Evolutionary conservation across 2,797 vertebrate species (phyloP).

Genomic region (Molothrus aeneus): DNA sequence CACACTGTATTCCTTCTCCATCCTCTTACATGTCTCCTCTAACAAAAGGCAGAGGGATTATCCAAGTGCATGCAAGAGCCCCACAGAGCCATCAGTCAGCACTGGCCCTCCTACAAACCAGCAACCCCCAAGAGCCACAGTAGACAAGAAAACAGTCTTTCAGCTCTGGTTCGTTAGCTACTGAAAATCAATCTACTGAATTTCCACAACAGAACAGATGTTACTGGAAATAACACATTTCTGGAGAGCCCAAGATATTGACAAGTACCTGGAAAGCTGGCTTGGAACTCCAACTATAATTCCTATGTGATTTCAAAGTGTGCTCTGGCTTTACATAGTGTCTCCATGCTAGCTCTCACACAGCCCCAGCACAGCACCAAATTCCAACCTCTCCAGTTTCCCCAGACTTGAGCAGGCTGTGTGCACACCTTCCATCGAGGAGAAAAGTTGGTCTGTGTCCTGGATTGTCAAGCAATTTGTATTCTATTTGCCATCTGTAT

Average conservation of each 20-base stretch:
- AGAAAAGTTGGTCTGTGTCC: not conserved
- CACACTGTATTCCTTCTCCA: not conserved
- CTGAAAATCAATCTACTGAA: not conserved
- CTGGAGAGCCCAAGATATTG: not conserved
- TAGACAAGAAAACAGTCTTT: not conserved
- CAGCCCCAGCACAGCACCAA: not conserved
- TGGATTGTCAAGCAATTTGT: not conserved
- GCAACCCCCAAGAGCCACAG: not conserved
- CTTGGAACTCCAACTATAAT: accelerated
- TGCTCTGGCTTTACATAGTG: not conserved
- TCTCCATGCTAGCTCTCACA: not conserved
- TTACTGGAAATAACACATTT: not conserved
- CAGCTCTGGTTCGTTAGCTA: not conserved
- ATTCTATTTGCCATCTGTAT: not conserved
- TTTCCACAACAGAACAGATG: not conserved
- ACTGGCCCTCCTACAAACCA: not conserved
- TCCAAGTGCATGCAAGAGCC: not conserved
- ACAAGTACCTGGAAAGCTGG: not conserved
- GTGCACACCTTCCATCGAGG: not conserved
- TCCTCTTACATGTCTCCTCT: not conserved
- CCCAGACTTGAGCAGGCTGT: not conserved
- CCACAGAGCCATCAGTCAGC: not conserved
- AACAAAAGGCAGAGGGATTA: not conserved
- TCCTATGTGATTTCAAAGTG: not conserved
- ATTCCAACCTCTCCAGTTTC: not conserved